Conservation (phyloP, 2,797 vertebrate species). For the Jordanella pulchra region DNA sequence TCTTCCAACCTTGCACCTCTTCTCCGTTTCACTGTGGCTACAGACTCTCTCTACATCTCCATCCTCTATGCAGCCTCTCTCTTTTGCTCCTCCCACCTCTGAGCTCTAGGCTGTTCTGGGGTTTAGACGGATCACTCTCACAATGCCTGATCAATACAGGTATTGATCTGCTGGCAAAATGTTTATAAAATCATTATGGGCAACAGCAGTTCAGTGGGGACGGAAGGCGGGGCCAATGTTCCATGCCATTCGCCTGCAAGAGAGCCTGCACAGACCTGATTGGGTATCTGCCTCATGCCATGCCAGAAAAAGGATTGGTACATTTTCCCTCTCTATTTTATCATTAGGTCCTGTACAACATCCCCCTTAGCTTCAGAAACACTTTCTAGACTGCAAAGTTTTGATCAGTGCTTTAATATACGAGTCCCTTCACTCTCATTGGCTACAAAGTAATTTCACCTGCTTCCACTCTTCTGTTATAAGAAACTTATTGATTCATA, state of each 20-base stretch:
- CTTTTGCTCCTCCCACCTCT: slow-evolving; percentile 85
- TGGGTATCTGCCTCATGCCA: slow-evolving; percentile 76
- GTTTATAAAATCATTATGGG: slow-evolving; percentile 99
- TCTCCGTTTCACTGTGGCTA: slow-evolving; percentile 81
- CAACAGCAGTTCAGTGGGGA: slow-evolving; percentile 73
- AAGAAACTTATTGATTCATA: slow-evolving; percentile 68
- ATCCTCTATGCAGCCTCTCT: slow-evolving; percentile 81
- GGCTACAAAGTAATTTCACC: slow-evolving; percentile 59
- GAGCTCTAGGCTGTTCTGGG: slow-evolving; percentile 85
- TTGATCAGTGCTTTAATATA: slow-evolving; percentile 58
- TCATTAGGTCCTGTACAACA: slow-evolving; percentile 56
- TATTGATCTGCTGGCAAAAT: slow-evolving; percentile 99
- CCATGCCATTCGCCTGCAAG: slow-evolving; percentile 77
- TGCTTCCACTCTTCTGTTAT: slow-evolving; percentile 57
- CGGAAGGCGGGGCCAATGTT: slow-evolving; percentile 70
- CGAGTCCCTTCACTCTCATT: slow-evolving; percentile 57
- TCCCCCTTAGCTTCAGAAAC: slow-evolving; percentile 51
- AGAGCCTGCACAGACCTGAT: slow-evolving; percentile 73
- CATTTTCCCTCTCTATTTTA: slow-evolving; percentile 54
- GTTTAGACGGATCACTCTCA: slow-evolving; percentile 95
- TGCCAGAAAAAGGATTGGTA: slow-evolving; percentile 75
- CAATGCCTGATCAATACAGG: slow-evolving; percentile 99
- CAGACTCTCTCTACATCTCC: slow-evolving; percentile 82
- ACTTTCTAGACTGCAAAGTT: slow-evolving; percentile 62
- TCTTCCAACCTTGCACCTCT: slow-evolving; percentile 77